These are phyloP conservation scores for Bruchidius siliquastri DNA, from an alignment of 2,888 invertebrate genomes.

Conservation along the genomic window DNA sequence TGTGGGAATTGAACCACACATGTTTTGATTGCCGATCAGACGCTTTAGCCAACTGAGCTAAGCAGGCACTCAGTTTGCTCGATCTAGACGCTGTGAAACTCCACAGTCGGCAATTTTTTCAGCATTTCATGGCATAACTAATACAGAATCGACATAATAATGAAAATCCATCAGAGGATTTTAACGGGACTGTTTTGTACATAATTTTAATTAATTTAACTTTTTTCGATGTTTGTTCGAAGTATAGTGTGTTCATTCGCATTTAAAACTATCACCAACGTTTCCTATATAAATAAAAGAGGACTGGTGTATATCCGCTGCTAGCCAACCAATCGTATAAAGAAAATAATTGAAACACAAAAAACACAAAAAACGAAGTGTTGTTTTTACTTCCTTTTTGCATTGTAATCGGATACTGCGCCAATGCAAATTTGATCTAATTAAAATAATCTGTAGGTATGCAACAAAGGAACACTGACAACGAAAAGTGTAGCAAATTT, in stretches of 20 bases:
- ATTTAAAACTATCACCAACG: slow-evolving; percentile 48
- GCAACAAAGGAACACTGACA: slow-evolving; percentile 44
- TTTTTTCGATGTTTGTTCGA: slow-evolving; percentile 14
- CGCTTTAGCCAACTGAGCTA: no score
- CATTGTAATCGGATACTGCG: slow-evolving; percentile 18
- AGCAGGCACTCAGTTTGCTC: no score
- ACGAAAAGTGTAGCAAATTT: slow-evolving; percentile 41
- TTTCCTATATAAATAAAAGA: slow-evolving; percentile 36
- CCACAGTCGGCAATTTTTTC: no score
- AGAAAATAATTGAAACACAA: slow-evolving; percentile 22
- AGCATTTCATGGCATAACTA: no score
- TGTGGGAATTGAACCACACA: no score
- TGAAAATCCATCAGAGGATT: no score
- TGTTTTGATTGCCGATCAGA: no score
- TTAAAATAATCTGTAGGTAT: slow-evolving; percentile 28
- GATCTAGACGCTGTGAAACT: no score
- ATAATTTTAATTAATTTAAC: no score
- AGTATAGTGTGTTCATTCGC: slow-evolving; percentile 36
- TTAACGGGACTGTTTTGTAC: no score
- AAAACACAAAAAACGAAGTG: slow-evolving; percentile 21
- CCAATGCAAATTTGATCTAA: slow-evolving; percentile 36
- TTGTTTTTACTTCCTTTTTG: slow-evolving; percentile 25
- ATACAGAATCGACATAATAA: no score
- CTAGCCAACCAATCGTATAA: slow-evolving; percentile 31
- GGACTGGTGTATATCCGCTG: slow-evolving; percentile 44